These are phyloP conservation scores for Gisinianus flammeolus DNA, from an alignment of 2,888 invertebrate species.

Conservation along the genomic window DNA sequence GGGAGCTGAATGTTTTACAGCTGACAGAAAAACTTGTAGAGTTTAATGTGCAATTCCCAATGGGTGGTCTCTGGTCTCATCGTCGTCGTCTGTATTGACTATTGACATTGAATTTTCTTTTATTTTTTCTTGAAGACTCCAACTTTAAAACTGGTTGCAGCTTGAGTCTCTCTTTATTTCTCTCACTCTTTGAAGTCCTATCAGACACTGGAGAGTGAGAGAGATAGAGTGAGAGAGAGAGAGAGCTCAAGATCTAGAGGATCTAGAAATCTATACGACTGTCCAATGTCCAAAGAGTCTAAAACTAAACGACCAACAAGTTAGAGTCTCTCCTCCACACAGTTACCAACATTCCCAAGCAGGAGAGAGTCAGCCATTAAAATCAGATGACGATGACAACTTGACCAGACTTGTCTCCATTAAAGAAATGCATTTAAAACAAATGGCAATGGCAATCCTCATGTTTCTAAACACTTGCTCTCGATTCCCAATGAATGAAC, in stretches of 20 bases:
- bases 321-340: background rate
- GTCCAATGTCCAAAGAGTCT: too few species aligned
- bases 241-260: too few species aligned
- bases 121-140: background rate
- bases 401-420: conserved; percentile 32
- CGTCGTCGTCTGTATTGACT: background rate
- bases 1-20: conserved; percentile 14
- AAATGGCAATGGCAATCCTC: conserved; percentile 24
- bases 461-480: conserved; percentile 35
- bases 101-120: conserved; percentile 2
- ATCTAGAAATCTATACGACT: too few species aligned
- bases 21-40: conserved; percentile 21
- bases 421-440: conserved; percentile 26
- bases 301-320: too few species aligned
- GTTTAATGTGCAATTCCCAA: conserved; percentile 34
- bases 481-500: conserved; percentile 27
- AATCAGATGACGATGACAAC: conserved; percentile 24
- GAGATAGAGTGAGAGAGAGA: background rate
- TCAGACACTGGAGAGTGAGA: background rate
- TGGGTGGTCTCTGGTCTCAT: conserved; percentile 22
- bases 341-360: background rate
- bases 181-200: background rate
- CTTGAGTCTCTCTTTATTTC: background rate
- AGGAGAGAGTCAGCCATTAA: conserved; percentile 10
- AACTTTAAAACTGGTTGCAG: conserved; percentile 1